Conservation (phyloP, 2,888 invertebrate species). For the Lasioglossum oenotherae region DNA sequence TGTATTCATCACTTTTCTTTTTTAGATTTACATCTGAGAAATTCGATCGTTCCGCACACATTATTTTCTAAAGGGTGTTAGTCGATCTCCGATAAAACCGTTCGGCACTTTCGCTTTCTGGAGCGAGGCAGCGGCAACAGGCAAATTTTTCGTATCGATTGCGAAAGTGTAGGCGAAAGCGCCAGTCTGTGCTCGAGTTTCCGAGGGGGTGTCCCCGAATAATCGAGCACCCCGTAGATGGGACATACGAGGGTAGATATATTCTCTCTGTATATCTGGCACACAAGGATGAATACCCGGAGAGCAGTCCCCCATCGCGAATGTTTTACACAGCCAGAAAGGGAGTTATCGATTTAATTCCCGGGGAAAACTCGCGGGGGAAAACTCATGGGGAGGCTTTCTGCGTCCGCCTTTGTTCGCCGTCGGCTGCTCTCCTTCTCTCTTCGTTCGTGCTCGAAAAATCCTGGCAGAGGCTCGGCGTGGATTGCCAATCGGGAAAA, state of each 20-base stretch:
- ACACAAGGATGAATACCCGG: slow-evolving; percentile 16
- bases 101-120: not conserved
- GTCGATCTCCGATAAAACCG: not conserved
- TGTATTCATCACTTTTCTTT: too few species aligned
- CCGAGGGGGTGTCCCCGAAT: slow-evolving; percentile 30
- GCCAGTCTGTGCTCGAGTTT: slow-evolving; percentile 1
- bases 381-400: slow-evolving; percentile 58
- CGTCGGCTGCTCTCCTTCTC: slow-evolving; percentile 18
- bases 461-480: not conserved
- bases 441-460: not conserved
- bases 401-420: slow-evolving; percentile 43
- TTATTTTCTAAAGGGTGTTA: not conserved
- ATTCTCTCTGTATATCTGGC: slow-evolving; percentile 19
- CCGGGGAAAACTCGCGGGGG: slow-evolving; percentile 79
- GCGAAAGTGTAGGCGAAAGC: not conserved
- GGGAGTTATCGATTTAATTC: slow-evolving; percentile 83
- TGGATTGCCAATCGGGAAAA: slow-evolving; percentile 8
- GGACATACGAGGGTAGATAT: not conserved
- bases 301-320: slow-evolving; percentile 61
- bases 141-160: slow-evolving; percentile 8
- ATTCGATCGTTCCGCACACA: not conserved
- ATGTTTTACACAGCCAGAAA: slow-evolving; percentile 75
- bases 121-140: not conserved
- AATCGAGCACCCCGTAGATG: slow-evolving; percentile 11
- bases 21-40: not conserved